Evolutionary conservation across 2,797 vertebrate genomes (phyloP).

Genomic region (Crax fasciolata): DNA sequence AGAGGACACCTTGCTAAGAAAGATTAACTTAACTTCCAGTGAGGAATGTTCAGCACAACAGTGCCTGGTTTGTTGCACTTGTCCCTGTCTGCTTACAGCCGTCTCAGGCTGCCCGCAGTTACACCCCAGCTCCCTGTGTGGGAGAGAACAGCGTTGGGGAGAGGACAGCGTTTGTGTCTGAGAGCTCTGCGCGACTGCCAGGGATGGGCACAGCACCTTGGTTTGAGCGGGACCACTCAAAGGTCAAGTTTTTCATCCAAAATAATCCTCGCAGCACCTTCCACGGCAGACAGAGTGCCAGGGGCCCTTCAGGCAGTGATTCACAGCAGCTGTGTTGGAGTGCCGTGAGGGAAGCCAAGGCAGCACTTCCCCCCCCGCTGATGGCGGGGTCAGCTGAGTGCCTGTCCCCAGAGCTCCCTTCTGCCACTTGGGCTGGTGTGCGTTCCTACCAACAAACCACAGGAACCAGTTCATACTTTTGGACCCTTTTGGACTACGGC

Average conservation of each 20-base stretch:
- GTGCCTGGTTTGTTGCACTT: not conserved
- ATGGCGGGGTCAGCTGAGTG: not conserved
- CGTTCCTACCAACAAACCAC: not conserved
- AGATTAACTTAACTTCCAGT: not conserved
- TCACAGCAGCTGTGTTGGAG: fast-evolving
- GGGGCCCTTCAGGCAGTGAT: not conserved
- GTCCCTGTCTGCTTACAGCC: not conserved
- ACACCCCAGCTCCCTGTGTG: not conserved
- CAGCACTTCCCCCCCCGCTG: not conserved
- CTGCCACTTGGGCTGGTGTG: not conserved
- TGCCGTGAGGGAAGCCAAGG: too few species aligned
- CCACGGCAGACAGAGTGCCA: fast-evolving
- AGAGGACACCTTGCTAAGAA: not conserved
- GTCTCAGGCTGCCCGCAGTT: not conserved
- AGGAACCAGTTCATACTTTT: too few species aligned
- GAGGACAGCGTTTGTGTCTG: not conserved
- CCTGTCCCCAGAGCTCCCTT: not conserved
- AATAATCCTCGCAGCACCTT: not conserved
- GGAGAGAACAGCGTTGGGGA: not conserved
- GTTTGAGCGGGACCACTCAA: not conserved
- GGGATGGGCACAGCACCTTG: not conserved
- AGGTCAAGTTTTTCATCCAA: not conserved
- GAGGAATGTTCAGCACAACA: not conserved
- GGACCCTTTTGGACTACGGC: too few species aligned
- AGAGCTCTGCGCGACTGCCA: not conserved